These are phyloP conservation scores for Pluvianellus socialis DNA, from an alignment of 2,113 vertebrate species.

Conservation along the genomic window DNA sequence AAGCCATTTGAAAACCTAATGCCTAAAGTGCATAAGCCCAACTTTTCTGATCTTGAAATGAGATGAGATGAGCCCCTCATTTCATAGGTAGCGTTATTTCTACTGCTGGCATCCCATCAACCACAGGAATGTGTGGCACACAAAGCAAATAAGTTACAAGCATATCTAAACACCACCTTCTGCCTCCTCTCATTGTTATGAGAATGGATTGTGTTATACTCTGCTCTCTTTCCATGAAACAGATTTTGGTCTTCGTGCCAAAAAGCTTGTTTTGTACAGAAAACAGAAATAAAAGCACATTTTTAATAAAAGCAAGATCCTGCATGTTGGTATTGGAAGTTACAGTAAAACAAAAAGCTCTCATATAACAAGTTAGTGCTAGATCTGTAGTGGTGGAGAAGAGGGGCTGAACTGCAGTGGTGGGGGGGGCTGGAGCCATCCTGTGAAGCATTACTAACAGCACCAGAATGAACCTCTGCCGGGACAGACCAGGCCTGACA, in stretches of 20 bases:
- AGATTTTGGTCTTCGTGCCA: conserved; percentile 24
- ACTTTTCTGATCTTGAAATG: conserved; percentile 47
- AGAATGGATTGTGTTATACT: conserved; percentile 36
- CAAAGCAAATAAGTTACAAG: conserved; percentile 30
- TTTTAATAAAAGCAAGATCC: conserved; percentile 50
- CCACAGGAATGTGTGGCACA: conserved; percentile 51
- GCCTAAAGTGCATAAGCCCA: neutral
- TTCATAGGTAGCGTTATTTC: conserved; percentile 47
- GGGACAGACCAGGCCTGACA: neutral
- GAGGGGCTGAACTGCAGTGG: neutral
- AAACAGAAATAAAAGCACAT: conserved; percentile 34
- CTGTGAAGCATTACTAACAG: neutral
- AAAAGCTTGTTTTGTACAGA: conserved; percentile 32
- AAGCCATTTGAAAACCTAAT: neutral
- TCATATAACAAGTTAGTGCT: neutral
- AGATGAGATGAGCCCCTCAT: neutral
- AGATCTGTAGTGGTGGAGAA: neutral
- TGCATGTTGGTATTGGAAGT: conserved; percentile 7
- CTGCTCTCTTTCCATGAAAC: conserved; percentile 26
- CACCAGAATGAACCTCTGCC: neutral
- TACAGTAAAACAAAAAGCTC: neutral
- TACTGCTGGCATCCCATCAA: conserved; percentile 20
- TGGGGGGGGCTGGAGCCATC: neutral
- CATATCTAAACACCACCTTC: conserved; percentile 56
- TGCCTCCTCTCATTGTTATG: conserved; percentile 41